Conservation (phyloP, 2,888 invertebrate genomes). For the Spilarctia lutea region DNA sequence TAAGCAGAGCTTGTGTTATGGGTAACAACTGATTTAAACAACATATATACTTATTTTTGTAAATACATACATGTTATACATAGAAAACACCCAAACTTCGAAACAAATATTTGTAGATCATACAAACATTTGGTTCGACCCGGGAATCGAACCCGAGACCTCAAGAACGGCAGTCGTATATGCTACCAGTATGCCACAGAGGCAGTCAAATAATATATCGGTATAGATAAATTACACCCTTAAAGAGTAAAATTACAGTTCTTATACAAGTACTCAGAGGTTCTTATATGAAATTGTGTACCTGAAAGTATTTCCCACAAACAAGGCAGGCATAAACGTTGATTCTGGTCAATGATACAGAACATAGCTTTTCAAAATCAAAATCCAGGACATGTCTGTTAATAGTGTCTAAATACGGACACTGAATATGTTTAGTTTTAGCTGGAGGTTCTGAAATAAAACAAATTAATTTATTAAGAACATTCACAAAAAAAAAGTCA, state of each 20-base stretch:
- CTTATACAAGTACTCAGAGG: neutral
- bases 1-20: too few relatives aligned
- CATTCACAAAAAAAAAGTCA: conserved; percentile 1
- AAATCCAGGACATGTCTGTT: conserved; percentile 98
- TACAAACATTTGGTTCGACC: too few relatives aligned
- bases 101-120: too few relatives aligned
- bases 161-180: too few relatives aligned
- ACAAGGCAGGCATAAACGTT: conserved; percentile 99
- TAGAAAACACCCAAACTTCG: too few relatives aligned
- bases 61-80: too few relatives aligned
- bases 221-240: too few relatives aligned
- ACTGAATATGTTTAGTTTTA: conserved; percentile 87
- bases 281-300: conserved; percentile 47
- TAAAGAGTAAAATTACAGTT: neutral
- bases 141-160: too few relatives aligned
- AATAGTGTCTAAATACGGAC: conserved; percentile 99
- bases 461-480: neutral
- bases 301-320: conserved; percentile 98
- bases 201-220: too few relatives aligned
- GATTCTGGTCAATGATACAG: conserved; percentile 98
- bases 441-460: conserved; percentile 63
- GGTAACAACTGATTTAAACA: too few relatives aligned
- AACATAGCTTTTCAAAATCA: conserved; percentile 99
- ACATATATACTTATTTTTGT: too few relatives aligned
- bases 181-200: too few relatives aligned